Conservation (phyloP, 1,140 invertebrate species). For the Gryllus bimaculatus region DNA sequence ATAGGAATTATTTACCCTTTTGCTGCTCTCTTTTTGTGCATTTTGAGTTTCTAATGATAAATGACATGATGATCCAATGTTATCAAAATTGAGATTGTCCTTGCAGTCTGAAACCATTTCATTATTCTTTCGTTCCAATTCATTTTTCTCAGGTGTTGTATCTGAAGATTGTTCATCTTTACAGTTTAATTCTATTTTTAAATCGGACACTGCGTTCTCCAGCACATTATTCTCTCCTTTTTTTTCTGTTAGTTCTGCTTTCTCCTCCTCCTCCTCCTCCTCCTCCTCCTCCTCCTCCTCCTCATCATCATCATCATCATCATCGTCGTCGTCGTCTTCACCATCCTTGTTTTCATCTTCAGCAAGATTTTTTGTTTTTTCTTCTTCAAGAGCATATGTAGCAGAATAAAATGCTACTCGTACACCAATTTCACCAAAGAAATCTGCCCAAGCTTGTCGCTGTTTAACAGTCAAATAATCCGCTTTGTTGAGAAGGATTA, state of each 20-base stretch:
- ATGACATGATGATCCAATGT: too few relatives aligned
- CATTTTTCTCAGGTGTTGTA: not conserved
- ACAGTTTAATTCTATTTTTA: too few relatives aligned
- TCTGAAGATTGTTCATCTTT: not conserved
- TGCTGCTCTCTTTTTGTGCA: constrained; percentile 13
- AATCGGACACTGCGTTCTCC: too few relatives aligned
- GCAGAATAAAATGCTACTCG: constrained; percentile 80
- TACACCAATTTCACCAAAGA: constrained; percentile 63
- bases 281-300: constrained; percentile 25
- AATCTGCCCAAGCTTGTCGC: constrained; percentile 74
- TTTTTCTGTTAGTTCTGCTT: constrained; percentile 24
- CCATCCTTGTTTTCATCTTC: constrained; percentile 30
- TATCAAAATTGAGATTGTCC: not conserved
- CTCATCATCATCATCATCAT: constrained; percentile 23
- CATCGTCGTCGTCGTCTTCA: constrained; percentile 27
- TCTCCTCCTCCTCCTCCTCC: constrained; percentile 28
- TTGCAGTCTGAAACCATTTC: not conserved
- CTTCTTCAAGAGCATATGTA: constrained; percentile 30
- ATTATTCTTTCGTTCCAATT: not conserved
- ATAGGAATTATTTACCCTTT: constrained; percentile 32
- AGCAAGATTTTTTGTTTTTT: constrained; percentile 35
- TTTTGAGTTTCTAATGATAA: not conserved
- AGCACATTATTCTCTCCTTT: not conserved
- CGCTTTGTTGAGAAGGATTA: constrained; percentile 94
- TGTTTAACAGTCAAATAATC: constrained; percentile 81